A percentile compares a stretch with the other conserved stretches of the same genome.
Conservation (phyloP, 2,888 invertebrate species). For the Exephanes ischioxanthus region DNA sequence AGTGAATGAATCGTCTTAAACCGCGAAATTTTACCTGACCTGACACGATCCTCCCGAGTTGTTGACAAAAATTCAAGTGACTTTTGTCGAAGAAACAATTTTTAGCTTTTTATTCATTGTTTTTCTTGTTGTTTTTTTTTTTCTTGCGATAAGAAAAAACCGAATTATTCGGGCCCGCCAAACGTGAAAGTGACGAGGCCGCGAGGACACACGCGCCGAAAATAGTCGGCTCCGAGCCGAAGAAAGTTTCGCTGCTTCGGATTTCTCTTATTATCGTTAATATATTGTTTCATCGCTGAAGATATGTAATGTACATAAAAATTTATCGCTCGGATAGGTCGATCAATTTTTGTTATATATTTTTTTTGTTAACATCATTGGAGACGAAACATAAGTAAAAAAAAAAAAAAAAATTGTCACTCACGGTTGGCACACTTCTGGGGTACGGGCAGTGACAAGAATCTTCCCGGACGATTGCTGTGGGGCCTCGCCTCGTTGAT, state of each 20-base stretch:
- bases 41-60: slow-evolving; percentile 50
- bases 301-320: background rate
- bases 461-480: slow-evolving; percentile 92
- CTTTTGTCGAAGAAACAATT: slow-evolving; percentile 38
- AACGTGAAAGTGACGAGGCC: slow-evolving; percentile 62
- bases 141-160: background rate
- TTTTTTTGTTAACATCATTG: background rate
- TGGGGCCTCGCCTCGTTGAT: slow-evolving; percentile 88
- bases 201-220: slow-evolving; percentile 32
- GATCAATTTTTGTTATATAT: background rate
- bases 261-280: slow-evolving; percentile 1
- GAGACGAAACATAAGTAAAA: background rate
- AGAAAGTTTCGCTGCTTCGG: slow-evolving; percentile 53
- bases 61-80: background rate
- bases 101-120: background rate
- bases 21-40: slow-evolving; percentile 2
- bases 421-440: slow-evolving; percentile 94
- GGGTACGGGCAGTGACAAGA: slow-evolving; percentile 92
- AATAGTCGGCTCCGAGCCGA: slow-evolving; percentile 37
- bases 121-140: background rate
- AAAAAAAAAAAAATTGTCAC: slow-evolving; percentile 83
- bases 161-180: slow-evolving; percentile 27
- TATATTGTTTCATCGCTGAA: background rate
- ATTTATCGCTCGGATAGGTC: background rate
- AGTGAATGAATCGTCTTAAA: background rate